These are phyloP conservation scores for Sinosuthora webbiana DNA, from an alignment of 2,113 vertebrate species.

Conservation along the genomic window DNA sequence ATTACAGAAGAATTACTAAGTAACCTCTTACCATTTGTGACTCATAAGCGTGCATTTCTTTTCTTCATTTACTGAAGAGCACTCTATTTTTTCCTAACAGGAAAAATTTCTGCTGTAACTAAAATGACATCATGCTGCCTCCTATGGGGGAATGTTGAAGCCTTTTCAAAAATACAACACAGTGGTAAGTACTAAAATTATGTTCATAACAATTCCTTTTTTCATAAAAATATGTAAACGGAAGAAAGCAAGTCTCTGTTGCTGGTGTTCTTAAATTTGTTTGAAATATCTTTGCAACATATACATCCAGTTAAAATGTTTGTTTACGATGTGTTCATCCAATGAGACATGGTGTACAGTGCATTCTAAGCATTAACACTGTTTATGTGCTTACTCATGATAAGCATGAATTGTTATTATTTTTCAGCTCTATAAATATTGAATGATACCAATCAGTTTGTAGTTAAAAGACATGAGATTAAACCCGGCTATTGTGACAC, in stretches of 20 bases:
- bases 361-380: neutral
- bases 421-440: neutral
- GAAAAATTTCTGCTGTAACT: neutral
- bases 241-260: neutral
- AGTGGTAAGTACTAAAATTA: slow-evolving; percentile 29
- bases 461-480: neutral
- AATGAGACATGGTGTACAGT: neutral
- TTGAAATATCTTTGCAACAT: neutral
- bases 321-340: neutral
- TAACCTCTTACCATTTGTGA: neutral
- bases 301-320: neutral
- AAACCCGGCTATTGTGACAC: neutral
- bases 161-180: neutral
- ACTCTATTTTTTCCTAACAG: neutral
- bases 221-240: neutral
- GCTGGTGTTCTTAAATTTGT: neutral
- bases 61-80: neutral
- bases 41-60: neutral
- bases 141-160: neutral
- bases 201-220: neutral
- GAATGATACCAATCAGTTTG: neutral
- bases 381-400: neutral
- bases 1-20: neutral
- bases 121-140: neutral
- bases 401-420: neutral